These are phyloP conservation scores for Paedocypris micromegethes DNA, from an alignment of 2,797 vertebrate species.

Conservation along the genomic window DNA sequence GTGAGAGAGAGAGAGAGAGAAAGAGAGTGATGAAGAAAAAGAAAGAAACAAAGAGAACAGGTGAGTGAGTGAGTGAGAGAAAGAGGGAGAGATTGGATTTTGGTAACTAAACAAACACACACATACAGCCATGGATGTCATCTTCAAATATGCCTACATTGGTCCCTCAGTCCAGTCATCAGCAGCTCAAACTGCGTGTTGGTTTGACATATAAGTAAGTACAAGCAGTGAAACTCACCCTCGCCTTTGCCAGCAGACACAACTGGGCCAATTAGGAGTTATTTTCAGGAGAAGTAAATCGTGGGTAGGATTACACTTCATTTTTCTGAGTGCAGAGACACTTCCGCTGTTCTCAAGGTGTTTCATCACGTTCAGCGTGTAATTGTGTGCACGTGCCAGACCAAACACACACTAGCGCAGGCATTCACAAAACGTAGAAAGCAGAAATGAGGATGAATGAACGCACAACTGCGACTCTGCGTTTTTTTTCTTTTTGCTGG, in stretches of 20 bases:
- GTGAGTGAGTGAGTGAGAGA: too few relatives aligned
- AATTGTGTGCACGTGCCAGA: slow-evolving; percentile 14
- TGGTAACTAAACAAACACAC: too few relatives aligned
- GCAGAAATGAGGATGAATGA: slow-evolving; percentile 24
- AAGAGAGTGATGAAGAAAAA: too few relatives aligned
- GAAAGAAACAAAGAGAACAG: too few relatives aligned
- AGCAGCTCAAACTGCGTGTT: too few relatives aligned
- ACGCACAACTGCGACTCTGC: slow-evolving; percentile 40
- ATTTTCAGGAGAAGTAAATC: slow-evolving; percentile 43
- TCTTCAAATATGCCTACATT: too few relatives aligned
- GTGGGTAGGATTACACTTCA: slow-evolving; percentile 40
- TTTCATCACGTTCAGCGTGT: slow-evolving; percentile 12
- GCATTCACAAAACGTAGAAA: not conserved
- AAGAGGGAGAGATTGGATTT: too few relatives aligned
- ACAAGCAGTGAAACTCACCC: not conserved
- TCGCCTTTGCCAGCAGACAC: slow-evolving; percentile 23
- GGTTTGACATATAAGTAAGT: not conserved
- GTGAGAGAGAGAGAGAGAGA: too few relatives aligned
- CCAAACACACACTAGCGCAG: slow-evolving; percentile 4
- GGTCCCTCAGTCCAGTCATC: too few relatives aligned
- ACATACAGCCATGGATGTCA: too few relatives aligned
- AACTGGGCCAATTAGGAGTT: slow-evolving; percentile 49
- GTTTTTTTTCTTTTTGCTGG: slow-evolving; percentile 54
- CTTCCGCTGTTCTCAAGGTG: slow-evolving; percentile 5
- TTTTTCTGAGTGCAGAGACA: slow-evolving; percentile 24